Conservation (phyloP, 2,113 vertebrate species). For the Takifugu flavidus region DNA sequence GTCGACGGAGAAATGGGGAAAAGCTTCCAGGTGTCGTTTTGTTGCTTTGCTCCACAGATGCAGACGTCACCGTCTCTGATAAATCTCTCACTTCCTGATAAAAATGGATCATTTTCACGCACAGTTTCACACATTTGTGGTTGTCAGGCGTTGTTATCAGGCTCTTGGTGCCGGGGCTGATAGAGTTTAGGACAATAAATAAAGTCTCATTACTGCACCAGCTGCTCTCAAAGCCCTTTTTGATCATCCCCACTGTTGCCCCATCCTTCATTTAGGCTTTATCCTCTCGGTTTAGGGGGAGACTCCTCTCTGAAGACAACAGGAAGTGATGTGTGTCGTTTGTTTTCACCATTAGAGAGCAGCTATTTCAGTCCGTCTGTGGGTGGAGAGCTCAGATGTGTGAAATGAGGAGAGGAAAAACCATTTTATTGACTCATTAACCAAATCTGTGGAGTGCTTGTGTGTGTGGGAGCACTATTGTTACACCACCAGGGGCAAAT, state of each 20-base stretch:
- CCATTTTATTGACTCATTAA: slow-evolving; percentile 51
- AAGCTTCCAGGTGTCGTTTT: no score
- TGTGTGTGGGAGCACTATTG: slow-evolving; percentile 1
- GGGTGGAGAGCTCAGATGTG: slow-evolving; percentile 45
- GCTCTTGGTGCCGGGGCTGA: background rate
- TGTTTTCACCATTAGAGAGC: slow-evolving; percentile 50
- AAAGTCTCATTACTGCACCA: background rate
- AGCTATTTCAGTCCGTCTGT: slow-evolving; percentile 45
- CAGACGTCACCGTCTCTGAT: no score
- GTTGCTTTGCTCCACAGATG: no score
- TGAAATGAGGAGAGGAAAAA: slow-evolving; percentile 50
- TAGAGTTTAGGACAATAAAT: background rate
- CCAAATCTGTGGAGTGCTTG: slow-evolving; percentile 9
- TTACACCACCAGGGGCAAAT: slow-evolving; percentile 15
- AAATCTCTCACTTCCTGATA: no score
- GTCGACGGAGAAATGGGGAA: no score
- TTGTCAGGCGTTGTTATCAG: background rate
- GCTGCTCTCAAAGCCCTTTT: no score
- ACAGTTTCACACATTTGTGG: slow-evolving; percentile 7
- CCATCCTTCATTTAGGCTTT: slow-evolving; percentile 2
- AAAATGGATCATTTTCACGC: no score
- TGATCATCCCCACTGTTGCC: no score
- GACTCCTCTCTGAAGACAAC: slow-evolving; percentile 22
- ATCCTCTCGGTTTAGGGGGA: slow-evolving; percentile 8
- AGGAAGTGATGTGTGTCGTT: slow-evolving; percentile 29